Conservation (phyloP, 2,797 vertebrate species). For the Acrocephalus scirpaceus region DNA sequence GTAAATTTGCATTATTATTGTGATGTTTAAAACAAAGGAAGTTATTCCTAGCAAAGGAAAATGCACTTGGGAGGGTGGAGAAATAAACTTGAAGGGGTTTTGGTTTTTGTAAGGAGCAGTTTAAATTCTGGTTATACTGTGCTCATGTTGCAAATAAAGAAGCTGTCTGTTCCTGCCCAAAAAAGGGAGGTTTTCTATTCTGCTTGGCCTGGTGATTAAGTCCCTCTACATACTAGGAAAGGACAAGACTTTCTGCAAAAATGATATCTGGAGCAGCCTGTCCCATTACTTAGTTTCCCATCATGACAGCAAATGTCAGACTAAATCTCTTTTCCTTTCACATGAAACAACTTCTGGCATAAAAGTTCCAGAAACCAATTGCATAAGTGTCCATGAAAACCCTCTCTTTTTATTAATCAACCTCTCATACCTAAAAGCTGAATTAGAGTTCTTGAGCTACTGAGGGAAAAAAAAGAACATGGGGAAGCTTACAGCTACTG, state of each 20-base stretch:
- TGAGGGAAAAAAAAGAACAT: not conserved
- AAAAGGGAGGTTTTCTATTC: not conserved
- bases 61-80: not conserved
- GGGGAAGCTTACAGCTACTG: not conserved
- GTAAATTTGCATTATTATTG: not conserved
- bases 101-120: not conserved
- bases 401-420: not conserved
- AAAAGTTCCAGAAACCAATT: constrained; percentile 27
- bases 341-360: not conserved
- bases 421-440: not conserved
- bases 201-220: not conserved
- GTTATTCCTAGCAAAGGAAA: not conserved
- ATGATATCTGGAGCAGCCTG: not conserved
- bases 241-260: not conserved
- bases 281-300: not conserved
- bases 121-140: not conserved
- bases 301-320: constrained; percentile 1
- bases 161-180: not conserved
- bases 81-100: not conserved
- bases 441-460: not conserved
- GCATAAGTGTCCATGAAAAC: not conserved
- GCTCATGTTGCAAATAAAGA: not conserved
- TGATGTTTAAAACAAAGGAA: not conserved
- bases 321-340: not conserved
- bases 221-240: not conserved